Evolutionary conservation across 1,140 invertebrate species (phyloP), one percentile per base, ranked within the genome.

Genomic region (Euura lappo): DNA sequence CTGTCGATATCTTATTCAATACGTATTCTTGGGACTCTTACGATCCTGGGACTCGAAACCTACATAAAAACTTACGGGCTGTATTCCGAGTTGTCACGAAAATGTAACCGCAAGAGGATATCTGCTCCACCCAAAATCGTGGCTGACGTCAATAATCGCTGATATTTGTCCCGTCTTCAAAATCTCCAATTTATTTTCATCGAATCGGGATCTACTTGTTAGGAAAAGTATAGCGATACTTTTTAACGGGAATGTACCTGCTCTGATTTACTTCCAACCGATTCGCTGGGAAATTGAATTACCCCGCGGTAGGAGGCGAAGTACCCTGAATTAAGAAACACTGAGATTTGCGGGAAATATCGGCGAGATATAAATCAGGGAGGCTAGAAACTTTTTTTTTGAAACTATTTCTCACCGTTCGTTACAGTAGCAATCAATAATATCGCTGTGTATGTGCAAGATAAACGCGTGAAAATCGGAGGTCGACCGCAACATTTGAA

Each of bases 321-420:
- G 80, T 80, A 82, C 82, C 80, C 84, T 84, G 83, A 86, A 87
- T 87, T 86, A 87, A 86, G 84, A 86, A 87, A 85, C 80, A 85
- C 84, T 84, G 84, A 87, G 84, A 82, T 73, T 76, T 82, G 83
- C 86, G 84, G 80, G 86, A 86, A 87, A 85, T 86, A 86, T 85
- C 85, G 80, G 79, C 76, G 75, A 84, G 82, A 84, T 85, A 85
- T 86, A 84, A 87, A 87, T 87, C 85, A 85, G 78, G 77, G 73
- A 75, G 82, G 78, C 81, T 80, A 76, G 77, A 79, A 82, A 78
- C 80, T 80, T 86, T 85, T 72, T 85, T 72, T 81, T 80, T 72
- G 71, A 77, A 71, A 72, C 13, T 78, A 74, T 74, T 79, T 64
- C 71, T 28, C 28, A 1, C 72, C 77, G 73, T 79, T 78, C 78